Evolutionary conservation across 2,113 vertebrate species (phyloP), one percentile per base, ranked within the genome.

Genomic region (Ammodytes dubius): DNA sequence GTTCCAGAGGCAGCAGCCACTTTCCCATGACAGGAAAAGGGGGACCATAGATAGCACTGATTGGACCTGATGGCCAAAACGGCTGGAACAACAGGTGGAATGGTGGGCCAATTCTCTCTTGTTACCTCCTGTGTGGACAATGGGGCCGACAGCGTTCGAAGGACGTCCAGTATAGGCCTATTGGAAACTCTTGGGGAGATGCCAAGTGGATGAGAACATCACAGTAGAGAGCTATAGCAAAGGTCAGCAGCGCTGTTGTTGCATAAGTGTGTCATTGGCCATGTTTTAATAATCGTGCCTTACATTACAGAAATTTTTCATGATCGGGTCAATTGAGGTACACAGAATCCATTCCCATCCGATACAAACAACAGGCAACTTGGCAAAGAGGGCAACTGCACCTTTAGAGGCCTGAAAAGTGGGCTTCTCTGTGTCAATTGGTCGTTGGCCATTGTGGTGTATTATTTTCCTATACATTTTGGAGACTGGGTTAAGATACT

Each of bases 1-100:
- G 45, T 91, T 92, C 67, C 75, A 78, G 61, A 61, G 56, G 37
- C 15, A 6, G 68, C 56, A 3, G 19, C 73, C 43, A 76, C 77
- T 91, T 92, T 94, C 85, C 91, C 90, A 93, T 77, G 88, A 81
- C 88, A 91, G 93, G 93, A 94, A 95, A 87, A 76, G 58, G 50
- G 72, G 78, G 71, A 82, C 37, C 61, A 82, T 83, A 66, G 64
- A 82, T 83, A 66, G 60, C 43, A 59, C 83, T 92, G 92, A 95
- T 92, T 94, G 79, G 78, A 19, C 49, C 46, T 94, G 74, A 95
- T 88, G 77, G 73, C 37, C 66, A 87, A 92, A 95, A 91, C 92
- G 91, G 89, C 87, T 89, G 75, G 93, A 90, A 77, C 85, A 90
- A 77, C 85, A 92, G 89, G 93, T 93, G 79, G 58, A 83, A 85